phyloP scores from a whole-genome alignment of 2,888 invertebrate species.

The Horisme vitalbata region DNA sequence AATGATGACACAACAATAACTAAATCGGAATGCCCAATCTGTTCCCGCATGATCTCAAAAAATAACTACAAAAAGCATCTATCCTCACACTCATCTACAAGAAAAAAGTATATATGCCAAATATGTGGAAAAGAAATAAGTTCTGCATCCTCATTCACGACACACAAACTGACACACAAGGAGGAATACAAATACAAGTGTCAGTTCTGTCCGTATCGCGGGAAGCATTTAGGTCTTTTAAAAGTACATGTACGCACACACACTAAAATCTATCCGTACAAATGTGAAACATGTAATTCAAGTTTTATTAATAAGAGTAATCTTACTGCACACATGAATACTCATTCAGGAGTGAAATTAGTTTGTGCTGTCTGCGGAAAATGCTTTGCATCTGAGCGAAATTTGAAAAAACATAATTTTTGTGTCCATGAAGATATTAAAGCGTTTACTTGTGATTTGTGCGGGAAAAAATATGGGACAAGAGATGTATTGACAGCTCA shows the following conservation, averaged over 20 bases:
- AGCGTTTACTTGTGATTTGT: slow-evolving; percentile 44
- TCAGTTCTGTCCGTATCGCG: slow-evolving; percentile 50
- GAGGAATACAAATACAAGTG: slow-evolving; percentile 48
- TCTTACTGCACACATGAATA: slow-evolving; percentile 39
- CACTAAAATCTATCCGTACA: slow-evolving; percentile 48
- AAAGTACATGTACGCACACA: slow-evolving; percentile 50
- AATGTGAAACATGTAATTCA: slow-evolving; percentile 46
- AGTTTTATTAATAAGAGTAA: slow-evolving; percentile 51
- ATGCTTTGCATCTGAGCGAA: slow-evolving; percentile 34
- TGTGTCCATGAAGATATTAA: slow-evolving; percentile 38
- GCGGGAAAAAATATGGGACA: slow-evolving; percentile 45
- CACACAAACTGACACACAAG: slow-evolving; percentile 45
- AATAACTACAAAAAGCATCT: slow-evolving; percentile 36
- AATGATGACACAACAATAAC: too few relatives aligned
- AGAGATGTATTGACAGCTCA: slow-evolving; percentile 44
- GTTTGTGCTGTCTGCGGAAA: slow-evolving; percentile 38
- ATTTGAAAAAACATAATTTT: slow-evolving; percentile 39
- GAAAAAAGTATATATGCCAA: slow-evolving; percentile 45
- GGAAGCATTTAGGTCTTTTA: slow-evolving; percentile 43
- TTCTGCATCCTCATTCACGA: slow-evolving; percentile 41
- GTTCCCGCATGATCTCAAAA: slow-evolving; percentile 34
- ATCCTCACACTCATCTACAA: slow-evolving; percentile 32
- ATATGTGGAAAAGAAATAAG: slow-evolving; percentile 47
- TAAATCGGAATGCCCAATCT: slow-evolving; percentile 33
- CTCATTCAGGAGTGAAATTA: slow-evolving; percentile 31